phyloP scores from a whole-genome alignment of 2,888 invertebrate genomes.

The Lasioglossum vierecki region DNA sequence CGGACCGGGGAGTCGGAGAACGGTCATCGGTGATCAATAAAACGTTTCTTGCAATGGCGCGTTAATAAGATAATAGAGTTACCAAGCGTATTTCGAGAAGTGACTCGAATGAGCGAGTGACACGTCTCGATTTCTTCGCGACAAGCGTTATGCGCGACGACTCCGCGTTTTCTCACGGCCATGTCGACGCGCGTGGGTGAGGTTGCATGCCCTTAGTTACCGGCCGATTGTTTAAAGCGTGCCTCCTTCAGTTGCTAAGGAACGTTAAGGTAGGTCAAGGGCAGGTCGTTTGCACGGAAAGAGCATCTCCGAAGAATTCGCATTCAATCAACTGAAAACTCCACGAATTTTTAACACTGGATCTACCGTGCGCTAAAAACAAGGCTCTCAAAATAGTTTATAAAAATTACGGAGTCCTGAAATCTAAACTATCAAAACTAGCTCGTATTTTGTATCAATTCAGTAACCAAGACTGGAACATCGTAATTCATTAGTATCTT shows the following conservation, averaged over 20 bases:
- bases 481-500: background rate
- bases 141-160: constrained; percentile 22
- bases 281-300: constrained; percentile 40
- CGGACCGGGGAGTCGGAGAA: background rate
- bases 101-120: constrained; percentile 9
- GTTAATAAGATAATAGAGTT: background rate
- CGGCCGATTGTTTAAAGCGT: constrained; percentile 59
- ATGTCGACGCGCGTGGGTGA: constrained; percentile 51
- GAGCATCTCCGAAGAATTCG: constrained; percentile 22
- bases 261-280: constrained; percentile 70
- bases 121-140: constrained; percentile 11
- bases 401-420: background rate
- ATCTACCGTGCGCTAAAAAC: background rate
- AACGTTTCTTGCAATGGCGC: background rate
- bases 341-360: background rate
- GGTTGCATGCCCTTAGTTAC: constrained; percentile 64
- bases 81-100: constrained; percentile 21
- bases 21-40: background rate
- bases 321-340: constrained; percentile 12
- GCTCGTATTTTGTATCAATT: background rate
- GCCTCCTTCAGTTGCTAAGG: constrained; percentile 54
- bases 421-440: background rate
- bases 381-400: background rate
- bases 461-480: background rate
- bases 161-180: constrained; percentile 55